phyloP scores from a whole-genome alignment of 2,113 vertebrate species.

The Anguilla rostrata region DNA sequence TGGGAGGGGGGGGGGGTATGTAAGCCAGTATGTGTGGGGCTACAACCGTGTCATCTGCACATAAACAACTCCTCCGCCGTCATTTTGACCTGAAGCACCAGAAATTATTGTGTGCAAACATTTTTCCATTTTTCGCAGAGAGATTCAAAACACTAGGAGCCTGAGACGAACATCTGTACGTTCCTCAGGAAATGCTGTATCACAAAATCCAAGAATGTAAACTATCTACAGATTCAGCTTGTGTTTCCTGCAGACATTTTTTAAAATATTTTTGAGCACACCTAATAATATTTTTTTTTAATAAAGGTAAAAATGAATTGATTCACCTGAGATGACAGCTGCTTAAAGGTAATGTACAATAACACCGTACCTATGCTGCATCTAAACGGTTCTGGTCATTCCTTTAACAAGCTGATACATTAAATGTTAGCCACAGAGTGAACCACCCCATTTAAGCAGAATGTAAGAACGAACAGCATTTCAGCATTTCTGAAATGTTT shows the following conservation, averaged over 20 bases:
- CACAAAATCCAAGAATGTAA: background rate
- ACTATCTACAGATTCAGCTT: background rate
- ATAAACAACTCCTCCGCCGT: background rate
- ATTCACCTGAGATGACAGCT: too few relatives aligned
- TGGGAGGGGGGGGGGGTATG: too few relatives aligned
- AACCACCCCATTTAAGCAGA: background rate
- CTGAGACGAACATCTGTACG: background rate
- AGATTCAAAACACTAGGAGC: background rate
- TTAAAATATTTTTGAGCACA: background rate
- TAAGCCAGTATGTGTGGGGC: slow-evolving; percentile 32
- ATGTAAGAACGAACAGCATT: background rate
- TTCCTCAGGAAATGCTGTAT: background rate
- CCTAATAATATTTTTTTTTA: background rate
- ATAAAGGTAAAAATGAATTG: too few relatives aligned
- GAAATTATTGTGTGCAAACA: background rate
- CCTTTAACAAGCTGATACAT: background rate
- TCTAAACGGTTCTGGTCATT: background rate
- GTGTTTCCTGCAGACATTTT: background rate
- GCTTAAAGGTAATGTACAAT: background rate
- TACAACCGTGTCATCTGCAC: background rate
- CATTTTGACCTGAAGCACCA: background rate
- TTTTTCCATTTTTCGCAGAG: background rate
- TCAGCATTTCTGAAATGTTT: background rate
- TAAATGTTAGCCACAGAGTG: background rate
- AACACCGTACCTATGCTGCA: background rate